These are phyloP conservation scores for Cardiocondyla obscurior DNA, from an alignment of 1,140 invertebrate genomes.

Conservation along the genomic window DNA sequence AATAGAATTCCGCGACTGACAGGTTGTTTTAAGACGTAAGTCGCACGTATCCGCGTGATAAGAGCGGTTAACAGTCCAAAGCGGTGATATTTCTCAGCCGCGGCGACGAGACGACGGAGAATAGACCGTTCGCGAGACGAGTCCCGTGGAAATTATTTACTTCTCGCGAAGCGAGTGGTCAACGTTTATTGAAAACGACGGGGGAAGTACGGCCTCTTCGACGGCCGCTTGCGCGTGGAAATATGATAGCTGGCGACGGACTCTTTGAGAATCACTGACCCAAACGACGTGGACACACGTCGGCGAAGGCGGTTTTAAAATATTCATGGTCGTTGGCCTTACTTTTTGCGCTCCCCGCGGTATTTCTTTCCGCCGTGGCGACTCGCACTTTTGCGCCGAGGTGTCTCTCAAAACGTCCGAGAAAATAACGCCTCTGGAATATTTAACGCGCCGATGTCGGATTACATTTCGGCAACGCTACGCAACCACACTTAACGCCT, in stretches of 20 bases:
- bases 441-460: not conserved
- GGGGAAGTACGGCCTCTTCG: not conserved
- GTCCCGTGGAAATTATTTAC: not conserved
- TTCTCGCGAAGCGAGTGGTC: not conserved
- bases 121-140: not conserved
- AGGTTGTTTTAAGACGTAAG: constrained; percentile 18
- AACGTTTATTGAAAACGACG: constrained; percentile 5
- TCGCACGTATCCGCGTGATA: constrained; percentile 19
- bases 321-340: constrained; percentile 64
- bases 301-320: constrained; percentile 54
- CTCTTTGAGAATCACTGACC: constrained; percentile 63
- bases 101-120: not conserved
- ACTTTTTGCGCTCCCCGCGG: constrained; percentile 52
- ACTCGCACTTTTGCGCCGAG: not conserved
- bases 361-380: not conserved
- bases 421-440: not conserved
- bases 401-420: not conserved
- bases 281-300: constrained; percentile 57
- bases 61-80: not conserved
- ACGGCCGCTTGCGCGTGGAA: constrained; percentile 24
- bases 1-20: not conserved
- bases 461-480: not conserved
- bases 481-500: not conserved
- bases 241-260: constrained; percentile 56
- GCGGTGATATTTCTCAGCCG: not conserved